A percentile compares a stretch with the other conserved stretches of the same genome.
Evolutionary conservation across 2,888 invertebrate genomes (phyloP).

Genomic region (Synergus itoensis): DNA sequence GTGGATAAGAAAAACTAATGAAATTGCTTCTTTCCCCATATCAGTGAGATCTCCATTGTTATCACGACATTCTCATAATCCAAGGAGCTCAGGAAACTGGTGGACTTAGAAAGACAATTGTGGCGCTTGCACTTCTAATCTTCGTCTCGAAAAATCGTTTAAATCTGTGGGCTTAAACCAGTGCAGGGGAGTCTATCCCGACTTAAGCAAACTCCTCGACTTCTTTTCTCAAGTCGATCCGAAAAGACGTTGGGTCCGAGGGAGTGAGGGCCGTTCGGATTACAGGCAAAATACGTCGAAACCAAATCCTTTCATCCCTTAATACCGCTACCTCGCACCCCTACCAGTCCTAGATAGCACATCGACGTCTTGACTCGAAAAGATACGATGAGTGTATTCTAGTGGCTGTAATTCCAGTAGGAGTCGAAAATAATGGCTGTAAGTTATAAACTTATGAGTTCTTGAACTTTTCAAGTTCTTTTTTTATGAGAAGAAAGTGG

Average conservation of each 20-base stretch:
- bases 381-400: constrained; percentile 29
- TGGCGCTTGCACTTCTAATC: constrained; percentile 48
- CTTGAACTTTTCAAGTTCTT: not conserved
- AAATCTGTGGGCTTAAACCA: constrained; percentile 49
- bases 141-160: constrained; percentile 49
- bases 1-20: constrained; percentile 1
- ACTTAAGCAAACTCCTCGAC: constrained; percentile 51
- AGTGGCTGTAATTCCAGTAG: constrained; percentile 22
- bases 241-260: constrained; percentile 55
- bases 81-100: constrained; percentile 42
- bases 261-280: constrained; percentile 62
- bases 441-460: not conserved
- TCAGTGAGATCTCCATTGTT: constrained; percentile 18
- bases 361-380: constrained; percentile 46
- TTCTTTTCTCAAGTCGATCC: constrained; percentile 55
- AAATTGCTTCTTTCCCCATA: constrained; percentile 19
- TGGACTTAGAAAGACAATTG: constrained; percentile 45
- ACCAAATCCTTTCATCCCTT: constrained; percentile 71
- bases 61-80: constrained; percentile 46
- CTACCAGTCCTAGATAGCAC: constrained; percentile 53
- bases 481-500: not conserved
- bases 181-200: constrained; percentile 53
- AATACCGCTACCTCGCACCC: constrained; percentile 58
- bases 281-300: constrained; percentile 73
- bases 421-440: not conserved